A percentile compares a stretch with the other conserved stretches of the same genome.
phyloP scores from a whole-genome alignment of 2,797 vertebrate genomes.

The Garrulus glandarius region DNA sequence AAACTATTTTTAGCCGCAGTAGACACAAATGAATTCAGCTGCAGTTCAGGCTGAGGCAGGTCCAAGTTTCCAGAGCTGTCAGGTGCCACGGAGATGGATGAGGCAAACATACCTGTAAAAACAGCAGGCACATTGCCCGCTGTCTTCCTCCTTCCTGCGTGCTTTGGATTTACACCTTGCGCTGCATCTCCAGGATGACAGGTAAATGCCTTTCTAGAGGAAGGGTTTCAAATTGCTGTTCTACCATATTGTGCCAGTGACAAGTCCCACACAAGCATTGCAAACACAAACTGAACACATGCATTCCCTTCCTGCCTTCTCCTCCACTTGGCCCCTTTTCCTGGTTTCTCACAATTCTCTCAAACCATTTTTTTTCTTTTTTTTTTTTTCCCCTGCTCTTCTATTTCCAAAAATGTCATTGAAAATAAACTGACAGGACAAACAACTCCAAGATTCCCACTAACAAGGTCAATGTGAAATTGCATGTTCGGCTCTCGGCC shows the following conservation, averaged over 20 bases:
- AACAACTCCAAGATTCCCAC: background rate
- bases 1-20: background rate
- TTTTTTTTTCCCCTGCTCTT: background rate
- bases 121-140: background rate
- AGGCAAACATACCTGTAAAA: background rate
- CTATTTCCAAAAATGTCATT: background rate
- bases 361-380: background rate
- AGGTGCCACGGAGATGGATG: background rate
- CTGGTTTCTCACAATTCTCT: conserved; percentile 18
- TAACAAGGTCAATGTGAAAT: background rate
- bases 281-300: background rate
- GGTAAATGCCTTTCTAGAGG: background rate
- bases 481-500: background rate
- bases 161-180: background rate
- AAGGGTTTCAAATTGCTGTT: background rate
- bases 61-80: background rate
- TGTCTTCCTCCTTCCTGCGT: background rate
- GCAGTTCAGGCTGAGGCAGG: background rate
- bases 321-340: background rate
- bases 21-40: background rate
- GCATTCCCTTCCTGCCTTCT: background rate
- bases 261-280: background rate
- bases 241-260: background rate
- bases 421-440: conserved; percentile 9
- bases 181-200: background rate